Conservation (phyloP, 2,113 vertebrate genomes). For the Amia ocellicauda region DNA sequence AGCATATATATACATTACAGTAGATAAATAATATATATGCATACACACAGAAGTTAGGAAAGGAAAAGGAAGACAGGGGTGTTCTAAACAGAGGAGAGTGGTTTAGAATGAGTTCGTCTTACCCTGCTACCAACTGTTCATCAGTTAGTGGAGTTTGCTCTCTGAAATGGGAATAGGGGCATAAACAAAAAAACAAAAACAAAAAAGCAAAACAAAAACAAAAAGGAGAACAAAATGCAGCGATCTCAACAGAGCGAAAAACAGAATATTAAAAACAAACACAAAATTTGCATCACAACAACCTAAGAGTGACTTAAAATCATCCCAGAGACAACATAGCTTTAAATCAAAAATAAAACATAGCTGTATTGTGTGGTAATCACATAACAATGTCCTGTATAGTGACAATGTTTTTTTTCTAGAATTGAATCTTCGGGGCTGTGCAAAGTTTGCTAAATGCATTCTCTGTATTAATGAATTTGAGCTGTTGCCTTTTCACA, state of each 20-base stretch:
- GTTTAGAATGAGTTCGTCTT: constrained; percentile 78
- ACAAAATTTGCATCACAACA: constrained; percentile 39
- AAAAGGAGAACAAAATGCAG: no score
- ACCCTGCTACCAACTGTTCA: constrained; percentile 93
- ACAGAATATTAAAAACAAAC: constrained; percentile 53
- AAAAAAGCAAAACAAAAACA: constrained; percentile 51
- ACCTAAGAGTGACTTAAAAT: constrained; percentile 41
- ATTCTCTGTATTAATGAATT: no score
- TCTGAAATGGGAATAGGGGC: constrained; percentile 90
- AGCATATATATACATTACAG: constrained; percentile 29
- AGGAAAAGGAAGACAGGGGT: constrained; percentile 52
- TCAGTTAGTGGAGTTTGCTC: constrained; percentile 87
- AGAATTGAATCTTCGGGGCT: no score
- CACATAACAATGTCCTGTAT: no score
- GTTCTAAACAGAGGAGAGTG: constrained; percentile 71
- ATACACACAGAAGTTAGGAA: constrained; percentile 35
- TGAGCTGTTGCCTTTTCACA: neutral
- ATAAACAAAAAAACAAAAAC: constrained; percentile 53
- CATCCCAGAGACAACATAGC: neutral
- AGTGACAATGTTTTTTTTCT: no score
- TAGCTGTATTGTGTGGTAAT: no score
- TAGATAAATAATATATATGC: constrained; percentile 2
- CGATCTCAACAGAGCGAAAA: constrained; percentile 50
- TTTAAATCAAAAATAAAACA: no score
- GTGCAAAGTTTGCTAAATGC: no score